These are phyloP conservation scores for Urocitellus parryii DNA, from an alignment of 2,113 vertebrate genomes.

Conservation along the genomic window DNA sequence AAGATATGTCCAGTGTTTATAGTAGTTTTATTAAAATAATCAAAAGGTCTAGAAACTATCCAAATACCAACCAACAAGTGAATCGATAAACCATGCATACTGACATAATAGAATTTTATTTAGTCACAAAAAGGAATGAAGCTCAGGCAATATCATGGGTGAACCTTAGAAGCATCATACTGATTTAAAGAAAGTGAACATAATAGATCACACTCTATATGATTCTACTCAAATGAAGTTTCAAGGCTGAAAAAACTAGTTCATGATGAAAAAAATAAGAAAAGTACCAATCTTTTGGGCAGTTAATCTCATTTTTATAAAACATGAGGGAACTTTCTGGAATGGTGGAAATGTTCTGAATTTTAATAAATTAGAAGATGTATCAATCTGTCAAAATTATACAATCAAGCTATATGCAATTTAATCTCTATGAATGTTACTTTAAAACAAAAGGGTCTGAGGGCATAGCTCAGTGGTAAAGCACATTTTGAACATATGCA, in stretches of 20 bases:
- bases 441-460: background rate
- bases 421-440: background rate
- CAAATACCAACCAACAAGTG: background rate
- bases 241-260: background rate
- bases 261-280: background rate
- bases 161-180: background rate
- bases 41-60: background rate
- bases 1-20: background rate
- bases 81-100: background rate
- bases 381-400: background rate
- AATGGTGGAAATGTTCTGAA: background rate
- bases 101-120: background rate
- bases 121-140: background rate
- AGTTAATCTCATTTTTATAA: background rate
- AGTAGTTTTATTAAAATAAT: background rate
- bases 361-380: background rate
- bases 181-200: background rate
- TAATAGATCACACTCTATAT: background rate
- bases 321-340: background rate
- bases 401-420: background rate
- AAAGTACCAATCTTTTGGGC: too few relatives aligned
- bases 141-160: background rate
- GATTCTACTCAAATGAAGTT: background rate
- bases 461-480: background rate
- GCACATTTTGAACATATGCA: background rate